These are phyloP conservation scores for Calephelis virginiensis DNA, from an alignment of 1,140 invertebrate genomes.

Conservation along the genomic window DNA sequence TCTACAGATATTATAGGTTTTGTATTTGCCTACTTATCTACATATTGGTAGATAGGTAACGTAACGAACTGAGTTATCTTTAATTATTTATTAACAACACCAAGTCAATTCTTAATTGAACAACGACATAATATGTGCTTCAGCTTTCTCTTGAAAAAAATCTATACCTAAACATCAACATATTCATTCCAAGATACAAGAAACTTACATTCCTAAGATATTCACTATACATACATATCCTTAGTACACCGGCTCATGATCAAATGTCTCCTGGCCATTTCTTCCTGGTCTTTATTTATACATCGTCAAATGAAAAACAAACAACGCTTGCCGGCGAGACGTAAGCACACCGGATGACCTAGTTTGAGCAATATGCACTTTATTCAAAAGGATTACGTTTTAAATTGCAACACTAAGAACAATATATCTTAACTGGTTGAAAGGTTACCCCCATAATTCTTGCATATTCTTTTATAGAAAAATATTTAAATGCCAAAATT, in stretches of 20 bases:
- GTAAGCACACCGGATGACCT: conserved; percentile 30
- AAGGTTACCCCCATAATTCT: not conserved
- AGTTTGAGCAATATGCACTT: conserved; percentile 32
- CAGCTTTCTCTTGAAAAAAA: too few relatives aligned
- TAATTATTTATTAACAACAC: too few relatives aligned
- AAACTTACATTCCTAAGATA: too few relatives aligned
- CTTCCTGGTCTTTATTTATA: conserved; percentile 70
- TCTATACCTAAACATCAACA: too few relatives aligned
- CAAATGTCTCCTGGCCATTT: conserved; percentile 40
- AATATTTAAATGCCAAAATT: not conserved
- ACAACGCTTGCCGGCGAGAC: conserved; percentile 55
- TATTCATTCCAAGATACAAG: too few relatives aligned
- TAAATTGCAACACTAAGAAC: conserved; percentile 11
- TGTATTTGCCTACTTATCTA: too few relatives aligned
- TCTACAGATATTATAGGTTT: too few relatives aligned
- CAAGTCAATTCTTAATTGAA: too few relatives aligned
- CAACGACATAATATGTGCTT: too few relatives aligned
- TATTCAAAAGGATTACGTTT: conserved; percentile 29
- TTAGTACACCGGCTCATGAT: conserved; percentile 21
- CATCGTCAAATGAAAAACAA: conserved; percentile 69
- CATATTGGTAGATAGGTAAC: too few relatives aligned
- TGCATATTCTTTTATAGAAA: not conserved
- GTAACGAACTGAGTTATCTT: too few relatives aligned
- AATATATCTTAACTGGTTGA: not conserved
- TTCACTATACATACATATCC: not conserved